Evolutionary conservation across 2,797 vertebrate species (phyloP), one percentile per base, ranked within the genome.

Genomic region (Ptychadena robeensis): DNA sequence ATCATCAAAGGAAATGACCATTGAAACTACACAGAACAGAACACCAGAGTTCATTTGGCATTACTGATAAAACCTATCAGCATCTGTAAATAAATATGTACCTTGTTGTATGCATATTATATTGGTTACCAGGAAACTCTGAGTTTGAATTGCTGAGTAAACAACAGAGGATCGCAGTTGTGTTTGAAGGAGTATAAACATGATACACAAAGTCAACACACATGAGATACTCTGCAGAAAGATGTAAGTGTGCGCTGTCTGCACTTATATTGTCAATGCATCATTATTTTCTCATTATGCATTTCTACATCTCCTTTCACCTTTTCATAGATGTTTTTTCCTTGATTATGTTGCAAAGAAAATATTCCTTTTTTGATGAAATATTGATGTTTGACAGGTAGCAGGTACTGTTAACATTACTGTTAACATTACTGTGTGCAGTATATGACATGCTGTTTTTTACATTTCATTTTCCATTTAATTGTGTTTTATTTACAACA

Each of bases 41-140:
- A 32, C 38, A 80, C 64, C 71, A 80, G 64, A 69, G 78, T 79
- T 85, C 38, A 85, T 70, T 85, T 85, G 72, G 44, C 66, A 63
- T 30, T 81, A 78, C 83, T 85, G 83, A 85, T 80, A 85, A 70
- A 63, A 75, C 66, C 79, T 85, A 85, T 85, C 83, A 85, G 78
- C 78, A 76, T 81, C 83, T 85, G 72, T 70, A 81, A 85, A 85
- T 85, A 85, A 85, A 85, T 85, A 81, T 85, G 83, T 85, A 81
- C 71, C 72, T 81, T 76, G 78, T 80, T 85, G 72, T 85, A 85
- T 76, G 83, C 25, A 38, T 80, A 76, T 71, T 85, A 85, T 80
- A 85, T 76, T 57, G 78, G 83, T 85, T 76, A 75, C 83, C 78
- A 80, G 78, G 83, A 81, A 85, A 85, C 83, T 30, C 71, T 30